Evolutionary conservation across 2,888 invertebrate species (phyloP), one percentile per base, ranked within the genome.

Genomic region (Melikaiella ostensackeni): DNA sequence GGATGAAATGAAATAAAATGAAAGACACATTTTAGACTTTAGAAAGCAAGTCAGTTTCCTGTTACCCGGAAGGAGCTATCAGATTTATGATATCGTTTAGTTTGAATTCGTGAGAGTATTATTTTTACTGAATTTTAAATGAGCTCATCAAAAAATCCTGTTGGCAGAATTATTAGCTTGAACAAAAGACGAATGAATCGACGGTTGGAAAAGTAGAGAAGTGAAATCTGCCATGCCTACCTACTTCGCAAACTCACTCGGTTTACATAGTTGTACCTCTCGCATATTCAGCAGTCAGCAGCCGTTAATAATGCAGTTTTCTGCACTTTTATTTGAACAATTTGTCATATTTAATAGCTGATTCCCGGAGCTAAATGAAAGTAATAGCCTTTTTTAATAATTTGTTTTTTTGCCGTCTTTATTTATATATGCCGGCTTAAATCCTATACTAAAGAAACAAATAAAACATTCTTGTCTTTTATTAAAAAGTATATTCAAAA

Each of bases 41-140:
- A 55, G 55, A 55, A 55, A 55, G 55, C 21, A 55, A 21, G 21
- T 55, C n/a, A 55, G 7, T 21, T 55, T 55, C 11, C 21, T 21
- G 3, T 50, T 9, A n/a, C 50, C n/a, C 50, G 50, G 50, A 50
- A 50, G n/a, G 8, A 50, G 8, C n/a, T 50, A n/a, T 0, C n/a
- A n/a, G 50, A 50, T 50, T 50, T 50, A 50, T 50, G 50, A 50
- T 50, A 50, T 50, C 50, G 50, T 50, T 50, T 13, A 50, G n/a
- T 50, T 50, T 50, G 50, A 50, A 50, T 55, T 55, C 21, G 55
- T 19, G 4, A 9, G n/a, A 21, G 50, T 50, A n/a, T 8, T 46
- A 19, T 19, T 46, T 46, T 46, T n/a, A 46, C 19, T 46, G 7
- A 46, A 35, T 35, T 11, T 38, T 38, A 38, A 38, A 13, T 50